Conservation (phyloP, 2,888 invertebrate genomes). For the Scaptodrosophila latifasciaeformis region DNA sequence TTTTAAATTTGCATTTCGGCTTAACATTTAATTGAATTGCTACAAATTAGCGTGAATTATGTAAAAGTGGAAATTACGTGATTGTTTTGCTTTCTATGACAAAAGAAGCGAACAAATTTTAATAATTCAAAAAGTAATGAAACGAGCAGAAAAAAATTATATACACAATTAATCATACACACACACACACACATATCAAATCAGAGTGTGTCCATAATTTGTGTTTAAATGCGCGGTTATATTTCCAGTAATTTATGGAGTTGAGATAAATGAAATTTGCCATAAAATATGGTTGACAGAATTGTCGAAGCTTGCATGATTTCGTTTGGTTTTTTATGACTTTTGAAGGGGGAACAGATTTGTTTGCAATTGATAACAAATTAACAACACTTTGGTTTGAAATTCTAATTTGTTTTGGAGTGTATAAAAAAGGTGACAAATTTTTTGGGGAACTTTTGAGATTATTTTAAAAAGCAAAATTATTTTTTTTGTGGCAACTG, state of each 20-base stretch:
- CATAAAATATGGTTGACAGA: not conserved
- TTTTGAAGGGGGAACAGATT: too few species aligned
- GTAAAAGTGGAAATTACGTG: constrained; percentile 13
- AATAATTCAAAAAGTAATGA: too few species aligned
- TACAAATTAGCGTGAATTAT: constrained; percentile 48
- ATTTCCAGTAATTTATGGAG: not conserved
- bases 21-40: constrained; percentile 40
- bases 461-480: too few species aligned
- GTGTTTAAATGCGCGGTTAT: too few species aligned
- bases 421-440: not conserved
- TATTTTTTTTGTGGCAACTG: too few species aligned
- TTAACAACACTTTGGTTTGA: not conserved
- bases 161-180: constrained; percentile 49
- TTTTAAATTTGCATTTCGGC: constrained; percentile 17
- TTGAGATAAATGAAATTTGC: not conserved
- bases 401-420: too few species aligned
- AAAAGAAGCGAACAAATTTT: too few species aligned
- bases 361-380: constrained; percentile 1
- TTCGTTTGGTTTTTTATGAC: not conserved
- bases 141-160: too few species aligned
- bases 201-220: not conserved
- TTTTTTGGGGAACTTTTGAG: not conserved
- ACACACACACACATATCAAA: not conserved
- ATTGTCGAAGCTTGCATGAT: not conserved
- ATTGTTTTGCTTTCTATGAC: not conserved